Evolutionary conservation across 2,797 vertebrate species (phyloP), one percentile per base, ranked within the genome.

Genomic region (Merluccius polli): DNA sequence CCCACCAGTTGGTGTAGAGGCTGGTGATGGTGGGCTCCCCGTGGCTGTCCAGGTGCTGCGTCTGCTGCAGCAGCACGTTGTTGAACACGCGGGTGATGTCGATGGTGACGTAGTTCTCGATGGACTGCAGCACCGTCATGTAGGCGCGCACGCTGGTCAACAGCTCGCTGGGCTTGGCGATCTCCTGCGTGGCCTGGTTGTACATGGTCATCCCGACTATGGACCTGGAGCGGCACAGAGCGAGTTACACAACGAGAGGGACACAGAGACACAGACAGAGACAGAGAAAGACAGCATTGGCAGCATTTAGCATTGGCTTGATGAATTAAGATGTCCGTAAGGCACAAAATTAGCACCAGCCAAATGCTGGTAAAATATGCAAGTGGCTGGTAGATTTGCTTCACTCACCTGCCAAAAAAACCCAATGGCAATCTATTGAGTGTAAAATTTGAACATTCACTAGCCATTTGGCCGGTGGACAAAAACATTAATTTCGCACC

Each of bases 21-120:
- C 97, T 98, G 91, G 98, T 99, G 88, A 99, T 99, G 83, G 98
- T 99, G 87, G 98, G 98, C 73, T 99, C 98, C 73, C 98, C 98
- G 16, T 99, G 98, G 82, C 98, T 99, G 88, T 99, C 98, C 91
- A 99, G 95, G 92, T 98, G 97, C 87, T 99, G 98, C 4, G 98
- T 99, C 94, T 99, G 98, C 87, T 99, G 98, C 85, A 99, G 95
- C 75, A 99, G 95, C 78, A 99, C 98, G 2, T 99, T 99, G 93
- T 99, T 99, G 87, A 99, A 99, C 52, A 99, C 98, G 78, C 98
- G 93, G 16, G 98, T 99, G 83, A 99, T 99, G 92, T 99, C 98
- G 4, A 99, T 99, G 89, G 98, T 98, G 81, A 99, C 98, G 82
- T 98, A 99, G 87, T 99, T 99, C 93, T 99, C 98, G 89, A 99